Conservation (phyloP, 1,140 invertebrate genomes). For the Drosophila kikkawai region DNA sequence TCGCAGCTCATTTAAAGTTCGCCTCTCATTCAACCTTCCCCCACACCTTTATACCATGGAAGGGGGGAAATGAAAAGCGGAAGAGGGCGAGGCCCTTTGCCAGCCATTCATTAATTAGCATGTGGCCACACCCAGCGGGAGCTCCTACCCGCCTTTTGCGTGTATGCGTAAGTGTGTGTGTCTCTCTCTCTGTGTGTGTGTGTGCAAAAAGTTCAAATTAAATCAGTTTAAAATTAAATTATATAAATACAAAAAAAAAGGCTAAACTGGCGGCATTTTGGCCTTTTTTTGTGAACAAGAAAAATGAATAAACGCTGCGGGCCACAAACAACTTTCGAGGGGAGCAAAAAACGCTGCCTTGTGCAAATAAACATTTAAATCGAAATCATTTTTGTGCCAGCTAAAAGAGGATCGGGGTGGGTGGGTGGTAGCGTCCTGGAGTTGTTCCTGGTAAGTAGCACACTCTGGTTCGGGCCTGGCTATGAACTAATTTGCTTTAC, state of each 20-base stretch:
- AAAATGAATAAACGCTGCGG: slow-evolving; percentile 64
- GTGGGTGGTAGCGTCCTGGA: neutral
- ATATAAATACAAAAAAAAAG: slow-evolving; percentile 60
- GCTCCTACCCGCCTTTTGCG: slow-evolving; percentile 41
- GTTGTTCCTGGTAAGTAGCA: slow-evolving; percentile 49
- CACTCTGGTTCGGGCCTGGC: slow-evolving; percentile 53
- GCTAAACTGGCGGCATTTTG: slow-evolving; percentile 44
- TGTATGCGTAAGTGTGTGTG: neutral
- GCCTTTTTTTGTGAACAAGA: slow-evolving; percentile 17
- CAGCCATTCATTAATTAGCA: slow-evolving; percentile 77
- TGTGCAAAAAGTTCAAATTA: slow-evolving; percentile 39
- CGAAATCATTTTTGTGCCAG: slow-evolving; percentile 58
- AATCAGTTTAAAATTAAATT: slow-evolving; percentile 75
- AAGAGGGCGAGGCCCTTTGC: slow-evolving; percentile 44
- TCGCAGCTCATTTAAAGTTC: slow-evolving; percentile 62
- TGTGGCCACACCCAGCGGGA: slow-evolving; percentile 67
- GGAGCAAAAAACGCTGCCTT: slow-evolving; percentile 29
- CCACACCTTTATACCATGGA: neutral
- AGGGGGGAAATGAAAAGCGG: neutral
- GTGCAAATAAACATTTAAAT: slow-evolving; percentile 72
- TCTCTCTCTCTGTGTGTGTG: neutral
- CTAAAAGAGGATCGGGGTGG: neutral
- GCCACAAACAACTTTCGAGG: slow-evolving; percentile 44
- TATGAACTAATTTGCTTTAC: slow-evolving; percentile 79
- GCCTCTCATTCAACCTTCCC: slow-evolving; percentile 1